phyloP scores from a whole-genome alignment of 2,888 invertebrate genomes.

The Eupelmus urozonus region DNA sequence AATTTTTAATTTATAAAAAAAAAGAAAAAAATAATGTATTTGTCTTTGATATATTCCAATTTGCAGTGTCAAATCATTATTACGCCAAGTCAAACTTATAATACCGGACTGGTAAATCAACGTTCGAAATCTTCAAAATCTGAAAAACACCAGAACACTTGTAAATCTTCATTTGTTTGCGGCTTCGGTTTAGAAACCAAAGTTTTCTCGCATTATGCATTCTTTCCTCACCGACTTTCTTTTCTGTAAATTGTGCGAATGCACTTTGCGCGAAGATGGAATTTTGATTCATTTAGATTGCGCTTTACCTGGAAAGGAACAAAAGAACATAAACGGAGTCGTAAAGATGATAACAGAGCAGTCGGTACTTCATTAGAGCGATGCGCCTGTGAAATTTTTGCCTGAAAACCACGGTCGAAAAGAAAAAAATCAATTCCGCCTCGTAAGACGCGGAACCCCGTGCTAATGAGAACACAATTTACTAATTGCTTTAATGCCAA shows the following conservation, averaged over 20 bases:
- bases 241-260: slow-evolving; percentile 48
- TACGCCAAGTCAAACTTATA: too few relatives aligned
- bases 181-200: too few relatives aligned
- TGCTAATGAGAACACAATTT: slow-evolving; percentile 1
- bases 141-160: too few relatives aligned
- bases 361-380: slow-evolving; percentile 39
- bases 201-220: neutral
- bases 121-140: too few relatives aligned
- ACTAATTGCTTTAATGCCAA: too few relatives aligned
- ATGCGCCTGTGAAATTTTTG: slow-evolving; percentile 38
- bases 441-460: slow-evolving; percentile 11
- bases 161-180: too few relatives aligned
- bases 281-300: slow-evolving; percentile 50
- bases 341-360: slow-evolving; percentile 44
- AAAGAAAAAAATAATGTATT: too few relatives aligned
- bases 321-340: slow-evolving; percentile 47
- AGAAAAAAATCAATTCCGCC: slow-evolving; percentile 15
- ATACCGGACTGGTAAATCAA: too few relatives aligned
- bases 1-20: too few relatives aligned
- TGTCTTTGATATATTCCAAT: too few relatives aligned
- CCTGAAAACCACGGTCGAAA: slow-evolving; percentile 16
- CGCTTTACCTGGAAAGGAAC: slow-evolving; percentile 46
- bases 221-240: slow-evolving; percentile 19
- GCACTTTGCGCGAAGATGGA: slow-evolving; percentile 24
- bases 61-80: too few relatives aligned